These are phyloP conservation scores for Trididemnum nubilum DNA, from an alignment of 23 tunicate genomes.

Conservation along the genomic window DNA sequence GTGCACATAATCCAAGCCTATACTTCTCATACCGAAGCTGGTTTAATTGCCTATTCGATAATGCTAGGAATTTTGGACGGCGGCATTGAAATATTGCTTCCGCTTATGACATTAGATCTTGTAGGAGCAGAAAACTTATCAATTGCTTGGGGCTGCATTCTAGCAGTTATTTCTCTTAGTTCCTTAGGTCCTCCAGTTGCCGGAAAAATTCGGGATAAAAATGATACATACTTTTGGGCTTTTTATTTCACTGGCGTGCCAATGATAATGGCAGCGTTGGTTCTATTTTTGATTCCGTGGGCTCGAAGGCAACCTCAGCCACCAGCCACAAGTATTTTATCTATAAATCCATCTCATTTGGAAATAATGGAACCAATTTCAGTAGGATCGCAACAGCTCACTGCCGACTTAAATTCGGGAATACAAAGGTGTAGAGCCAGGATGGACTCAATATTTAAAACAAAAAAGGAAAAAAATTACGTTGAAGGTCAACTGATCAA, in stretches of 20 bases:
- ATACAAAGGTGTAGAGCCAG: not conserved
- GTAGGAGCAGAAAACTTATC: conserved; percentile 89
- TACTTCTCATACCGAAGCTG: not conserved
- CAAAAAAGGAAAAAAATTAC: not conserved
- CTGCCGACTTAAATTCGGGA: no score
- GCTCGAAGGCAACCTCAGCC: conserved; percentile 68
- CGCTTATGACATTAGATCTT: conserved; percentile 90
- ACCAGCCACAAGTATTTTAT: conserved; percentile 70
- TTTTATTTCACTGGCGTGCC: conserved; percentile 87
- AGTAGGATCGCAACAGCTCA: no score
- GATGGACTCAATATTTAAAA: not conserved
- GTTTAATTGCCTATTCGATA: conserved; percentile 36
- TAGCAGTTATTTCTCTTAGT: conserved; percentile 82
- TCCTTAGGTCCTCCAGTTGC: conserved; percentile 88
- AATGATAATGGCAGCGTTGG: conserved; percentile 67
- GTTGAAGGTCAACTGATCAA: not conserved
- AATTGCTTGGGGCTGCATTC: conserved; percentile 91
- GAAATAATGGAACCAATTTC: conserved; percentile 8
- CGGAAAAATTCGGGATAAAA: conserved; percentile 66
- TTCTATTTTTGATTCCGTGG: conserved; percentile 81
- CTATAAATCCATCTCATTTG: conserved; percentile 68
- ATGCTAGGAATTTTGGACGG: conserved; percentile 77
- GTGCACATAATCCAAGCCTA: conserved; percentile 56
- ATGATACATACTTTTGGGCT: conserved; percentile 50
- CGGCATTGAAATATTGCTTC: conserved; percentile 84